Conservation (phyloP, 2,797 vertebrate genomes). For the Crocodylus rhombifer region DNA sequence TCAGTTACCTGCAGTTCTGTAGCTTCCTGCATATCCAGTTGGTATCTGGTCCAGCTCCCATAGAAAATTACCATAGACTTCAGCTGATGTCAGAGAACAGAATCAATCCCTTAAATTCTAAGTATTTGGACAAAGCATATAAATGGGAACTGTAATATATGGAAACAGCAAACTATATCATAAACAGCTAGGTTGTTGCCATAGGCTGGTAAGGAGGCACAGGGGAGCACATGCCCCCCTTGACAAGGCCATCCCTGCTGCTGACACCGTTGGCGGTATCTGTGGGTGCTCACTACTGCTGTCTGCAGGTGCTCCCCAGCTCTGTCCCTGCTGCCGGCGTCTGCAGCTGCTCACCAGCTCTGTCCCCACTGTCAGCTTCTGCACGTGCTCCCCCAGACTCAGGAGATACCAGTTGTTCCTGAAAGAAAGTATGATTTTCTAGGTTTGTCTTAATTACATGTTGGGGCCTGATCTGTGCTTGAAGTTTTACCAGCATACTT, state of each 20-base stretch:
- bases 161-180: neutral
- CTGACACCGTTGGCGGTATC: too few relatives aligned
- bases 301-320: too few relatives aligned
- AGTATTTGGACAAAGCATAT: neutral
- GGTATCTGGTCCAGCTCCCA: neutral
- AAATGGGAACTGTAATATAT: neutral
- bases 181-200: neutral
- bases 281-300: too few relatives aligned
- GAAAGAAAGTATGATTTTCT: neutral
- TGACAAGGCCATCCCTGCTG: too few relatives aligned
- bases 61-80: too few relatives aligned
- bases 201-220: too few relatives aligned
- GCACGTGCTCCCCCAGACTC: too few relatives aligned
- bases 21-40: neutral
- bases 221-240: too few relatives aligned
- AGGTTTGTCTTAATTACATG: neutral
- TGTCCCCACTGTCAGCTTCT: too few relatives aligned
- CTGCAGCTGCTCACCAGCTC: too few relatives aligned
- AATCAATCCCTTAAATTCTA: neutral
- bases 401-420: neutral
- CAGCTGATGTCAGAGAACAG: neutral
- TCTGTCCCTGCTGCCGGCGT: too few relatives aligned
- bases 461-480: neutral
- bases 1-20: slow-evolving; percentile 23
- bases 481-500: neutral